These are phyloP conservation scores for Panorpa germanica DNA, from an alignment of 2,888 invertebrate genomes.

Conservation along the genomic window DNA sequence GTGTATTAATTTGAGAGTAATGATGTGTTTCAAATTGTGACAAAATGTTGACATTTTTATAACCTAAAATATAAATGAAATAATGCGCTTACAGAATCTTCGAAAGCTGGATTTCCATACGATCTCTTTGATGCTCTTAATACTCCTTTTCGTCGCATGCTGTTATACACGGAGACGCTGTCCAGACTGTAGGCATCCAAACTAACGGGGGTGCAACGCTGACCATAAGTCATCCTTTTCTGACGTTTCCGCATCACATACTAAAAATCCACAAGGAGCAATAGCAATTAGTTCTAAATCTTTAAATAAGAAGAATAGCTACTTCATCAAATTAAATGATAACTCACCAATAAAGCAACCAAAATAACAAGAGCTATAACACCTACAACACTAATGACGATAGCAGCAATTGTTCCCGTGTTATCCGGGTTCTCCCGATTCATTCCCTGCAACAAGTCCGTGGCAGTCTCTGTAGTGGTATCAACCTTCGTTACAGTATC, in stretches of 20 bases:
- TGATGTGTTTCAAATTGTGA: background rate
- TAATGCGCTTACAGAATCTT: slow-evolving; percentile 49
- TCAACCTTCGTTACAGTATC: too few species aligned
- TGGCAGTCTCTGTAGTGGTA: too few species aligned
- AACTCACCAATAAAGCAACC: slow-evolving; percentile 55
- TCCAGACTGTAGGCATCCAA: slow-evolving; percentile 80
- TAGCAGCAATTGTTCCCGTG: slow-evolving; percentile 44
- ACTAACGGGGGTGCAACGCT: slow-evolving; percentile 74
- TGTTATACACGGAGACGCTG: slow-evolving; percentile 66
- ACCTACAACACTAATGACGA: slow-evolving; percentile 63
- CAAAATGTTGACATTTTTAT: background rate
- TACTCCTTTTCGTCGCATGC: slow-evolving; percentile 57
- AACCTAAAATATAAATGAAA: slow-evolving; percentile 3
- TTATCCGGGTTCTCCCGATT: slow-evolving; percentile 6
- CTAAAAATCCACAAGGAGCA: slow-evolving; percentile 24
- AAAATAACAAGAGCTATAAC: slow-evolving; percentile 57
- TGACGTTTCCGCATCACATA: slow-evolving; percentile 66
- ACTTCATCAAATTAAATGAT: slow-evolving; percentile 1
- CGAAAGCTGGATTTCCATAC: slow-evolving; percentile 80
- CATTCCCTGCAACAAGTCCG: background rate
- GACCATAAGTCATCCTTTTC: slow-evolving; percentile 62
- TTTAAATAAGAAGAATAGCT: background rate
- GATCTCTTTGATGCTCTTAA: slow-evolving; percentile 65
- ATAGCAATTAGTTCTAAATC: background rate
- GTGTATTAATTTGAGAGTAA: background rate